phyloP scores from a whole-genome alignment of 2,113 vertebrate species.

The Kryptolebias marmoratus region DNA sequence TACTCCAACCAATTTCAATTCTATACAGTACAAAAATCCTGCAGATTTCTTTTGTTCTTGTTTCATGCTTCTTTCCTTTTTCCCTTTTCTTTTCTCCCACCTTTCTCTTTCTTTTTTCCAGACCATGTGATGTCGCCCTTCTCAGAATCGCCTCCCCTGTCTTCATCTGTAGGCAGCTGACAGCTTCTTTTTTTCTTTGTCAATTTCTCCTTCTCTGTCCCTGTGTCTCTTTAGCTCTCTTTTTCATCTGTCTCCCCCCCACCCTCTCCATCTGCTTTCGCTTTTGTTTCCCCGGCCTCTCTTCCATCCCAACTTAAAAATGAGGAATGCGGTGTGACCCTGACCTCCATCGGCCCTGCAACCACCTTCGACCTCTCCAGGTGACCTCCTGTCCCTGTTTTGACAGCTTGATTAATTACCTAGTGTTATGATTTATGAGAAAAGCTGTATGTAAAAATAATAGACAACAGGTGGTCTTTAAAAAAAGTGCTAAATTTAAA shows the following conservation, averaged over 20 bases:
- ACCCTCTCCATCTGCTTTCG: slow-evolving; percentile 95
- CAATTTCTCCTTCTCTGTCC: slow-evolving; percentile 85
- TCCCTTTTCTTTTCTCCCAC: slow-evolving; percentile 28
- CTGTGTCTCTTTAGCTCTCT: slow-evolving; percentile 81
- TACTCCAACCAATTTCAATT: slow-evolving; percentile 76
- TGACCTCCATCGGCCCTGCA: slow-evolving; percentile 98
- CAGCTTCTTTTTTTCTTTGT: slow-evolving; percentile 95
- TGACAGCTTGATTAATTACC: slow-evolving; percentile 99
- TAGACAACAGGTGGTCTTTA: slow-evolving; percentile 99
- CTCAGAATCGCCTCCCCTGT: slow-evolving; percentile 81
- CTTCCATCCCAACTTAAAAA: slow-evolving; percentile 99
- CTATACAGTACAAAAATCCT: slow-evolving; percentile 79
- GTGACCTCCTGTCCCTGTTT: slow-evolving; percentile 94
- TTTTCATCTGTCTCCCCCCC: slow-evolving; percentile 85
- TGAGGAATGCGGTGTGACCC: slow-evolving; percentile 99
- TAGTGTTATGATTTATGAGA: slow-evolving; percentile 99
- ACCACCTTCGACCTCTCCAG: slow-evolving; percentile 94
- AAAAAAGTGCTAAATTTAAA: slow-evolving; percentile 87
- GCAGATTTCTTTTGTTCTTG: slow-evolving; percentile 76
- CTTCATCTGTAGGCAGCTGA: slow-evolving; percentile 94
- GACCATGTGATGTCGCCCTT: slow-evolving; percentile 61
- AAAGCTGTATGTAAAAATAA: slow-evolving; percentile 99
- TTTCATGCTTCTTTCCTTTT: slow-evolving; percentile 59
- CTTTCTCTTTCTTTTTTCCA: slow-evolving; percentile 5
- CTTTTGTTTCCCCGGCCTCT: slow-evolving; percentile 98